These are phyloP conservation scores for Neogobius melanostomus DNA, from an alignment of 2,113 vertebrate genomes.

Conservation along the genomic window DNA sequence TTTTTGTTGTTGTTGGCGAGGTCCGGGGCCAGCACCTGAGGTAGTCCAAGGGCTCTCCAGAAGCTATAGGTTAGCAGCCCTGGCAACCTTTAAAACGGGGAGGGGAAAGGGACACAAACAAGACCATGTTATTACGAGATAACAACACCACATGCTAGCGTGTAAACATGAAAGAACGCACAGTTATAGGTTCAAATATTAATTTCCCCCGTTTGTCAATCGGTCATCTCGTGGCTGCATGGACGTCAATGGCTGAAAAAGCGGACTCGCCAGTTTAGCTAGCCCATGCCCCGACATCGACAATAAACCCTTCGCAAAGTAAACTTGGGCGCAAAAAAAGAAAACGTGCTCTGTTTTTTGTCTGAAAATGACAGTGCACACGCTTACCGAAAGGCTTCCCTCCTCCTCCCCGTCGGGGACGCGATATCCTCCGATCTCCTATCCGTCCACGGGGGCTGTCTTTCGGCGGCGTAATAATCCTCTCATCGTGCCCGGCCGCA, in stretches of 20 bases:
- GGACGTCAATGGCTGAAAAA: conserved; percentile 68
- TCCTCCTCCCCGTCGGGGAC: not conserved
- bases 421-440: conserved; percentile 40
- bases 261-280: conserved; percentile 44
- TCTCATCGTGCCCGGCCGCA: conserved; percentile 30
- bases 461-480: conserved; percentile 42
- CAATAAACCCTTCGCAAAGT: conserved; percentile 50
- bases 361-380: not conserved
- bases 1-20: not conserved
- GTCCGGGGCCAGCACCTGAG: conserved; percentile 7
- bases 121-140: not conserved
- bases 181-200: not conserved
- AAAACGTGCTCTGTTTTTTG: not conserved
- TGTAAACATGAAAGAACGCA: not conserved
- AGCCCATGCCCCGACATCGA: conserved; percentile 57
- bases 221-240: conserved; percentile 36
- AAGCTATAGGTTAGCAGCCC: conserved; percentile 9
- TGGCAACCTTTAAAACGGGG: conserved; percentile 24
- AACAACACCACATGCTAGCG: not conserved
- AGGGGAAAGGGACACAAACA: conserved; percentile 41
- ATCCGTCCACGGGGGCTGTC: conserved; percentile 30
- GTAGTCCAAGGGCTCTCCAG: conserved; percentile 2
- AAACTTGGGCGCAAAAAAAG: conserved; percentile 10
- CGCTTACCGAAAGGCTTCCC: not conserved
- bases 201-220: not conserved